Base-by-base conservation (phyloP, 1,140 invertebrate species). In the Bemisia tabaci region DNA sequence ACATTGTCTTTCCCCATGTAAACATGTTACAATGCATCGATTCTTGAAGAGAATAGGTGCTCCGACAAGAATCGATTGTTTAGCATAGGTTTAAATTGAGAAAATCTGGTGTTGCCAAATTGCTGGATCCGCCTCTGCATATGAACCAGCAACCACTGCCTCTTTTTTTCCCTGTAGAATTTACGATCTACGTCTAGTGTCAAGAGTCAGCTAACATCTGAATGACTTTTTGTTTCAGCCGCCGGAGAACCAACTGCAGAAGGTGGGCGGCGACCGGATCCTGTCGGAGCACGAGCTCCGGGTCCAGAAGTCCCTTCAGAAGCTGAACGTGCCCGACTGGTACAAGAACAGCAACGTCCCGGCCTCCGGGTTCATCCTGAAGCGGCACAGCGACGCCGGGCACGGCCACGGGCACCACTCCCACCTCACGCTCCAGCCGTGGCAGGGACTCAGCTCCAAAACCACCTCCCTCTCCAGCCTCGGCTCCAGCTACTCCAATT, bases 271-370 rank as follows among this genome's bases (percentile, higher is more conserved):
- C 60, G 85, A 90, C 77, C 82, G 88, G 60, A 82, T 88, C 75
- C 82, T 92, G 73, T 91, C 90, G 63, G 93, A 95, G 79, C 92
- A 95, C 80, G 92, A 96, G 78, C 81, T 96, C 65, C 84, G 94
- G 65, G 90, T 97, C 64, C 91, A 94, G 76, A 86, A 92, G 70
- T 95, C 92, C 23, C 78, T 97, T 69, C 91, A 94, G 77, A 90
- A 92, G 72, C 84, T 97, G 65, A 93, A 94, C 79, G 87, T 96
- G 48, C 94, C 94, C 59, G 92, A 96, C 74, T 97, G 94, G 94
- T 94, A 91, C 81, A 92, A 90, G 77, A 90, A 91, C 75, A 89
- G 87, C 22, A 82, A 85, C 67, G 81, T 84, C 22, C 84, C 85
- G n/a, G 80, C 83, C 33, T 74, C 78, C 67, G 75, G 77, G 23